Base-by-base conservation (phyloP, 2,888 invertebrate genomes). In the Callimorpha dominula region DNA sequence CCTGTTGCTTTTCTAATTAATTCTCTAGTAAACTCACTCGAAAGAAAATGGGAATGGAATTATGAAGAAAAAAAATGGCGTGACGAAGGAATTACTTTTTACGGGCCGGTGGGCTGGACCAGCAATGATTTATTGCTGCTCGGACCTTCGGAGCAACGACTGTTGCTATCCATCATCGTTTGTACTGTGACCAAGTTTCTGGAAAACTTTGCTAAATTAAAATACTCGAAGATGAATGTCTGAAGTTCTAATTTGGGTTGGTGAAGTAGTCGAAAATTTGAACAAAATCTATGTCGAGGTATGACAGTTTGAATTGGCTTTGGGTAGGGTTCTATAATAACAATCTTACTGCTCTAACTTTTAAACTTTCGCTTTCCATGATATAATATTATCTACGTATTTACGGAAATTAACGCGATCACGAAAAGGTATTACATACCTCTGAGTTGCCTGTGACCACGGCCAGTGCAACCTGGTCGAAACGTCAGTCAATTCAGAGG, bases 121-220 rank as follows among this genome's bases (percentile, higher is more conserved):
- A 80, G 80, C 74, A 82, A 90, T 92, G 92, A 93, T 93, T 93
- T 92, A 93, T 93, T 75, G 87, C 82, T 74, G 80, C 81, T 82
- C 82, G 81, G 85, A 89, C 88, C 89, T 89, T 86, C 84, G 84
- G 83, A 74, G 82, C 86, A 87, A 81, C 88, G 77, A 80, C 74
- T 82, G 79, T 79, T 75, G 76, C 71, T 77, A 92, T 93, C 91
- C 90, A 91, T 93, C 92, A 93, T 91, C 81, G 83, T 78, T 81
- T 65, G 78, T 88, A 75, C 73, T 75, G 83, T 76, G 81, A 84
- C 83, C 81, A 84, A 76, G 69, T 71, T 82, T 31, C 76, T 17
- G 7, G 60, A 20, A 52, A 74, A 69, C 31, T 73, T 73, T 62
- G 15, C 49, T 40, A 74, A 71, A 77, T 80, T 73, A 77, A 71